These are phyloP conservation scores for Periophthalmodon schlosseri DNA, from an alignment of 2,113 vertebrate species.

Conservation along the genomic window DNA sequence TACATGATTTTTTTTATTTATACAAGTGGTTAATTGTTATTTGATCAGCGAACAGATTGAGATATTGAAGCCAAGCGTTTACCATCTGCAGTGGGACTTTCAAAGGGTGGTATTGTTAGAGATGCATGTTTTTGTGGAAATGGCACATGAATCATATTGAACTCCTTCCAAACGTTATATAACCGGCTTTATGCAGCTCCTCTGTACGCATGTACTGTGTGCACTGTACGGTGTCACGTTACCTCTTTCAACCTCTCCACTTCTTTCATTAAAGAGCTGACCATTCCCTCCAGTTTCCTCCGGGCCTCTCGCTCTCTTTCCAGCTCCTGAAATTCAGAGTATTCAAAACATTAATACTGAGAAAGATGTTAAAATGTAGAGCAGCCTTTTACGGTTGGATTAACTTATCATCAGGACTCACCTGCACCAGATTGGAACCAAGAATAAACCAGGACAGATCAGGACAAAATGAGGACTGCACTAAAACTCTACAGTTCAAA, in stretches of 20 bases:
- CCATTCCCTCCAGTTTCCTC: constrained; percentile 66
- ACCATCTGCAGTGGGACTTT: constrained; percentile 5
- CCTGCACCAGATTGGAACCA: background rate
- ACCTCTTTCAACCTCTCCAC: constrained; percentile 76
- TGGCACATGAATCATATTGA: constrained; percentile 15
- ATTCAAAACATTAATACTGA: background rate
- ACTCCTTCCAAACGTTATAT: constrained; percentile 26
- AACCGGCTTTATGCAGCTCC: constrained; percentile 15
- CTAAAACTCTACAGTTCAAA: no score
- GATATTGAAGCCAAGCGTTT: background rate
- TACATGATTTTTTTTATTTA: background rate
- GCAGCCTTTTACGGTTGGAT: background rate
- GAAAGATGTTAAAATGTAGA: background rate
- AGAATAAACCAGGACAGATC: background rate
- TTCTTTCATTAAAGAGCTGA: constrained; percentile 67
- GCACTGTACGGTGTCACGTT: constrained; percentile 18
- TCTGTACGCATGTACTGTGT: constrained; percentile 22
- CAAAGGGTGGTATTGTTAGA: background rate
- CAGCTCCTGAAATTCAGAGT: constrained; percentile 63
- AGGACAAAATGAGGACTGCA: background rate
- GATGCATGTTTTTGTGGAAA: constrained; percentile 2
- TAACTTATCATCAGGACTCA: background rate
- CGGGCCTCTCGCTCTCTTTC: constrained; percentile 64
- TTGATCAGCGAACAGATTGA: background rate
- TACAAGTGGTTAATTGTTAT: background rate